Evolutionary conservation across 2,113 vertebrate species (phyloP).

Genomic region (Oryzias curvinotus): DNA sequence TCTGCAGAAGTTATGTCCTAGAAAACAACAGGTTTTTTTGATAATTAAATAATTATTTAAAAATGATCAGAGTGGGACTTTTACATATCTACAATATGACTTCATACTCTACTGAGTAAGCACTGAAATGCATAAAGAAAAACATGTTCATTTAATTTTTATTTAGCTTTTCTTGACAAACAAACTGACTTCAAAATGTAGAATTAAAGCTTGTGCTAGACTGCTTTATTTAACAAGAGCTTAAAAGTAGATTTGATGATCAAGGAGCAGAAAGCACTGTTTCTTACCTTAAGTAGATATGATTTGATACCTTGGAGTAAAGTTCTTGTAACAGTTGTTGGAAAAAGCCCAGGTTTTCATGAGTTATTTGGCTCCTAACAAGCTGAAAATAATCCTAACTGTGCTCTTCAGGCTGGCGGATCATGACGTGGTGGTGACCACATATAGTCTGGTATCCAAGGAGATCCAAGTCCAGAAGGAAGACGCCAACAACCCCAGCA

Average conservation of each 20-base stretch:
- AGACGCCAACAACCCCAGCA: constrained; percentile 67
- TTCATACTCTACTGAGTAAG: too few species aligned
- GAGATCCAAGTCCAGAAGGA: constrained; percentile 86
- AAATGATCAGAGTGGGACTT: too few species aligned
- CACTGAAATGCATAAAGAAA: background rate
- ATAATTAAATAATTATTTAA: too few species aligned
- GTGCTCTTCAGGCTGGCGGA: constrained; percentile 80
- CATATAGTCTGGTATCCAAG: constrained; percentile 89
- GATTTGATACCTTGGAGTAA: background rate
- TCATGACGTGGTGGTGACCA: constrained; percentile 92
- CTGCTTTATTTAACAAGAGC: too few species aligned
- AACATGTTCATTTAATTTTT: background rate
- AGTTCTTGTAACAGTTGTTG: background rate
- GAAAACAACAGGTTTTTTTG: too few species aligned
- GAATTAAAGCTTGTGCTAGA: too few species aligned
- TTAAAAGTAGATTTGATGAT: too few species aligned
- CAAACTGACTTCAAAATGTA: too few species aligned
- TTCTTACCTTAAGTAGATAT: background rate
- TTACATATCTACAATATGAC: too few species aligned
- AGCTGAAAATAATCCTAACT: background rate
- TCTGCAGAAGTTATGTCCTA: too few species aligned
- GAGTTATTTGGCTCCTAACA: background rate
- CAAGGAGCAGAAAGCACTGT: too few species aligned
- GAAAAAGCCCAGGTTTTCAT: background rate
- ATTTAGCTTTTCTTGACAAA: too few species aligned